Evolutionary conservation across 2,797 vertebrate species (phyloP), one percentile per base, ranked within the genome.

Genomic region (Xenops minutus): DNA sequence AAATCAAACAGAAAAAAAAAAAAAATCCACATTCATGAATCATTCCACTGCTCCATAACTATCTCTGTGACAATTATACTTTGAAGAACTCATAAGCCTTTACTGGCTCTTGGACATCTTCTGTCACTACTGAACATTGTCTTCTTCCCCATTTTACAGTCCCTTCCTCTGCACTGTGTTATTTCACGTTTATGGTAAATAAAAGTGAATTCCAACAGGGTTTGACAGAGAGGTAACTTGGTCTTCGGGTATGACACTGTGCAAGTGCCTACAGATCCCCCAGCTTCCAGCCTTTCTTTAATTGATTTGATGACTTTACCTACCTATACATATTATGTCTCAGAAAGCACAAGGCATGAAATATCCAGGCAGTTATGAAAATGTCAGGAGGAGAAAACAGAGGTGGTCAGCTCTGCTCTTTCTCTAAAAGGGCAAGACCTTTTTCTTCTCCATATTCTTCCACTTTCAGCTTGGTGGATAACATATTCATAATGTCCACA

Each of bases 31-130:
- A 76, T 61, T 39, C 85, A 59, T 39, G 39, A 92, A 51, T 69
- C 27, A 82, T 49, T 88, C 24, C 59, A 81, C 59, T 56, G 37
- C 37, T 94, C 66, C n/a, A 4, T 39, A 77, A 80, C 24, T 56
- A 89, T 51, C 43, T 91, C 85, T 73, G 23, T 39, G 68, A 84
- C 74, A 87, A 81, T 26, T 78, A 37, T 5, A 93, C 44, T 84
- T 32, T 24, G 39, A 75, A 76, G 69, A 32, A 87, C 37, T 62
- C 8, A 0, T 21, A 89, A 92, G 48, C 17, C 58, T 62, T 77
- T 64, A 87, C 22, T 44, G 54, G 13, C 20, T 82, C 74, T 78
- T 2, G 3, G 76, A 86, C 41, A 88, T 61, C 34, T 29, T 71
- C 64, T 72, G 26, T 86, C 58, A 78, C 46, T 55, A 72, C 9